These are phyloP conservation scores for Melinaea menophilus DNA, from an alignment of 2,888 invertebrate species.

Conservation along the genomic window DNA sequence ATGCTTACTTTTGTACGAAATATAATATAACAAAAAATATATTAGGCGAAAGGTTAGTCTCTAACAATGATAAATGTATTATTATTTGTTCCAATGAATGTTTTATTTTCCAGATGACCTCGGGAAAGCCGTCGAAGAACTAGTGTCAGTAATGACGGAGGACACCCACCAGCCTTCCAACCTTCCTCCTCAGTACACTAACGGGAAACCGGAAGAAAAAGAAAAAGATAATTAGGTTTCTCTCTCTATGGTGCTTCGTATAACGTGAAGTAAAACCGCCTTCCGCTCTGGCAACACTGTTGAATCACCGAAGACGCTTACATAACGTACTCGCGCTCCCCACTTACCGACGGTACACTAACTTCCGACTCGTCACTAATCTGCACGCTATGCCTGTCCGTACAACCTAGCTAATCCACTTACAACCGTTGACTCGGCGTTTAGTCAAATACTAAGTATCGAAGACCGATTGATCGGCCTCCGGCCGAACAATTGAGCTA, in stretches of 20 bases:
- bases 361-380: conserved; percentile 77
- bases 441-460: conserved; percentile 37
- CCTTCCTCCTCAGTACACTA: conserved; percentile 71
- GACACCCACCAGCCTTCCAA: conserved; percentile 57
- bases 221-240: conserved; percentile 36
- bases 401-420: conserved; percentile 25
- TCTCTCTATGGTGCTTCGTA: conserved; percentile 8
- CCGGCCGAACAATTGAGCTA: conserved; percentile 55
- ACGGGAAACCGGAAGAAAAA: conserved; percentile 67
- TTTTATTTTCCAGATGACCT: conserved; percentile 83
- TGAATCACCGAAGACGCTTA: conserved; percentile 34
- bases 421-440: conserved; percentile 41
- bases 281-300: conserved; percentile 64
- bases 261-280: conserved; percentile 1
- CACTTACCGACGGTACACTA: conserved; percentile 43
- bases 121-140: conserved; percentile 90
- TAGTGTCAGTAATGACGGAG: conserved; percentile 94
- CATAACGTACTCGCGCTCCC: conserved; percentile 10
- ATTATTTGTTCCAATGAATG: neutral
- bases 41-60: too few species aligned
- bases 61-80: too few species aligned
- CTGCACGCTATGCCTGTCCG: conserved; percentile 49
- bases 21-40: too few species aligned
- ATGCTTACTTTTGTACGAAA: neutral
- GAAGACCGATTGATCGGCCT: conserved; percentile 33